These are phyloP conservation scores for Ammodytes dubius DNA, from an alignment of 2,113 vertebrate genomes.

Conservation along the genomic window DNA sequence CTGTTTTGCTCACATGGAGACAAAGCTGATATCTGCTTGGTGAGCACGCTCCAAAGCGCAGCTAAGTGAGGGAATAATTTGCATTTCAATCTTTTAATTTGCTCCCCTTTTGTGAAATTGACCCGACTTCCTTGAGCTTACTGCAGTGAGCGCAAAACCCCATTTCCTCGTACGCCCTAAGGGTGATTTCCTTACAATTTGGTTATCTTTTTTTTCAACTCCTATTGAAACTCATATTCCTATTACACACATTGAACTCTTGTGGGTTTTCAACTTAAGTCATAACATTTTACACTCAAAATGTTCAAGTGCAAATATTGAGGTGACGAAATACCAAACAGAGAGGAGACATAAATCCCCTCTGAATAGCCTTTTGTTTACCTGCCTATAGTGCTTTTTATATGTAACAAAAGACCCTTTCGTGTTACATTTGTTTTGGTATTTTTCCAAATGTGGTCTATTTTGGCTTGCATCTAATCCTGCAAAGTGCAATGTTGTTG, in stretches of 20 bases:
- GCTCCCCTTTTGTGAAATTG: constrained; percentile 63
- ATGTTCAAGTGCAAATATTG: neutral
- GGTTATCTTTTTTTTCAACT: constrained; percentile 45
- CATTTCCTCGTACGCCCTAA: constrained; percentile 41
- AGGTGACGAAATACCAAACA: neutral
- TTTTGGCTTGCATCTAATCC: neutral
- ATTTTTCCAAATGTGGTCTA: neutral
- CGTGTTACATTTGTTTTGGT: neutral
- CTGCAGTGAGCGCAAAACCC: constrained; percentile 35
- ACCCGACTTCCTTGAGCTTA: constrained; percentile 56
- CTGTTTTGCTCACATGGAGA: constrained; percentile 23
- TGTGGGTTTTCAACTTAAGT: constrained; percentile 29
- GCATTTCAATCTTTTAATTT: constrained; percentile 74
- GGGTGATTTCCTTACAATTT: constrained; percentile 54
- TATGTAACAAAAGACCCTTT: neutral
- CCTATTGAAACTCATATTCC: constrained; percentile 44
- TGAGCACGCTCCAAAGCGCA: constrained; percentile 35
- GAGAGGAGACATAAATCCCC: neutral
- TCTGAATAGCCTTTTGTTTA: neutral
- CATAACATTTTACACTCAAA: constrained; percentile 10
- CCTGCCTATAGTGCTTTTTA: neutral
- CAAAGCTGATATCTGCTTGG: constrained; percentile 35
- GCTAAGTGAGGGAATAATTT: constrained; percentile 63
- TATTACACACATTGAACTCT: constrained; percentile 50
- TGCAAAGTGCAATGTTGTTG: neutral